Conservation (phyloP, 2,113 vertebrate species). For the Neopipo cinnamomea region DNA sequence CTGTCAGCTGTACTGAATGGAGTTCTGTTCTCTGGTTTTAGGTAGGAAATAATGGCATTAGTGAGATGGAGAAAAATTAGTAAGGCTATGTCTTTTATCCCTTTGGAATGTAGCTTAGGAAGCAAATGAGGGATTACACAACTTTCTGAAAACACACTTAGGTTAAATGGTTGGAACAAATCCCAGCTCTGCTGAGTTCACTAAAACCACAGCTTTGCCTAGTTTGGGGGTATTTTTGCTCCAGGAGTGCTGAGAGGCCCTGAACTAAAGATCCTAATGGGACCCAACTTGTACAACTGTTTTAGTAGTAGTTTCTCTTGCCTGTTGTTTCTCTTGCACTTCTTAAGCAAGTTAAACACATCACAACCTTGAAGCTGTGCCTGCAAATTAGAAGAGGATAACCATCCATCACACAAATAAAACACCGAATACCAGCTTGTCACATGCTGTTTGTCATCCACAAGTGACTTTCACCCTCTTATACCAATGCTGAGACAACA, state of each 20-base stretch:
- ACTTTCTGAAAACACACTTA: background rate
- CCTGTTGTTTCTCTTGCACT: background rate
- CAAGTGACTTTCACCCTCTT: background rate
- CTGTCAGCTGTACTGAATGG: background rate
- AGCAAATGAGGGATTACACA: background rate
- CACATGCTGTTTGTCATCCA: background rate
- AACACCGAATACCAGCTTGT: background rate
- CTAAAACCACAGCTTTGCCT: background rate
- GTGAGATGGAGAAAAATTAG: background rate
- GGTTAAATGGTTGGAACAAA: background rate
- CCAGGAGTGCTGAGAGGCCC: background rate
- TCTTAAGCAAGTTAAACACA: background rate
- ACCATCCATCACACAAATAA: background rate
- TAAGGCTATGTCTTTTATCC: background rate
- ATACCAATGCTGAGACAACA: background rate
- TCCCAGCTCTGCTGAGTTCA: background rate
- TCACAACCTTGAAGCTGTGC: background rate
- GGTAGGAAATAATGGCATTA: background rate
- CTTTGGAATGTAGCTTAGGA: background rate
- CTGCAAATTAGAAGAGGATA: background rate
- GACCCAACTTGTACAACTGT: background rate
- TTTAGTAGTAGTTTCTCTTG: background rate
- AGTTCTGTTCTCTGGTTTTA: background rate
- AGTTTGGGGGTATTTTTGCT: background rate
- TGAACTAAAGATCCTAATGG: background rate